Evolutionary conservation across 2,113 vertebrate species (phyloP).

Genomic region (Emydocephalus ijimae): DNA sequence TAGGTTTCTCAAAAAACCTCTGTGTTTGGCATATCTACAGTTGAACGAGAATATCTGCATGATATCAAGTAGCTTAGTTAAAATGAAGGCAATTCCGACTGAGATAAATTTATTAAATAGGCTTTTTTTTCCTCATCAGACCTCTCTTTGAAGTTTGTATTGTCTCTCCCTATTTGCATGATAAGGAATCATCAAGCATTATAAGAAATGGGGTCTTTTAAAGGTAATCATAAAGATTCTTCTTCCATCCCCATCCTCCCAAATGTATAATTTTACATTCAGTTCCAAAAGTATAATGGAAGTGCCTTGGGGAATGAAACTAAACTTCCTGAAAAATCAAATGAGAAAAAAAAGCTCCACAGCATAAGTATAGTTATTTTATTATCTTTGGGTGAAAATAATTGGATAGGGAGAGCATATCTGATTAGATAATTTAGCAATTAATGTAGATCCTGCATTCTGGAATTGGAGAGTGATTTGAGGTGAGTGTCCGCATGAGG

Average conservation of each 20-base stretch:
- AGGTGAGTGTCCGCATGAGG: background rate
- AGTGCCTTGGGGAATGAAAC: background rate
- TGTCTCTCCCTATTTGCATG: slow-evolving; percentile 49
- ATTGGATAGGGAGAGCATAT: background rate
- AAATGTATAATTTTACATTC: slow-evolving; percentile 20
- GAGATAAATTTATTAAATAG: slow-evolving; percentile 51
- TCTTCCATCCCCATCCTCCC: background rate
- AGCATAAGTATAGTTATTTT: slow-evolving; percentile 5
- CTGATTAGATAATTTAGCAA: background rate
- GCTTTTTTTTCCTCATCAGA: slow-evolving; percentile 28
- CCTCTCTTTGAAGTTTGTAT: slow-evolving; percentile 47
- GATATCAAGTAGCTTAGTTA: slow-evolving; percentile 53
- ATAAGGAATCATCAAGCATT: slow-evolving; percentile 42
- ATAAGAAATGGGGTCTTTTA: slow-evolving; percentile 37
- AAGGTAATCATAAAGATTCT: slow-evolving; percentile 34
- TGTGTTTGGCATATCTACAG: slow-evolving; percentile 21
- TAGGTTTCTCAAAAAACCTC: slow-evolving; percentile 8
- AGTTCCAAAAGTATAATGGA: slow-evolving; percentile 12
- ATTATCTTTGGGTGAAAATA: background rate
- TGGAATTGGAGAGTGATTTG: background rate
- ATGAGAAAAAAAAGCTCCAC: background rate
- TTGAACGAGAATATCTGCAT: slow-evolving; percentile 19
- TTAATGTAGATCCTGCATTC: background rate
- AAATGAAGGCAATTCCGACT: slow-evolving; percentile 17
- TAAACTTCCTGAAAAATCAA: slow-evolving; percentile 3